A percentile compares a stretch with the other conserved stretches of the same genome.
Evolutionary conservation across 1,140 invertebrate genomes (phyloP).

Genomic region (Philopotamus ludificatus): DNA sequence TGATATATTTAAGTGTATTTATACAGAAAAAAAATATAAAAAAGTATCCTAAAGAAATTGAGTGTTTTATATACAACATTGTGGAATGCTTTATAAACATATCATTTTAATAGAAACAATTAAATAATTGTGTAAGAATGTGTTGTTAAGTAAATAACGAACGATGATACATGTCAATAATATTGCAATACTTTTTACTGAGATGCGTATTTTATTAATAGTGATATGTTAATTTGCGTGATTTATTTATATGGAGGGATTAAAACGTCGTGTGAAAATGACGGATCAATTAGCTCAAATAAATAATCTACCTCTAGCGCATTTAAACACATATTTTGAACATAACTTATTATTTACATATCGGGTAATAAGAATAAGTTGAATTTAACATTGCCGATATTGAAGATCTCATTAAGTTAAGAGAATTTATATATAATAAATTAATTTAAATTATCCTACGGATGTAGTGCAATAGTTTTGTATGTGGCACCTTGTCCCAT

Average conservation of each 20-base stretch:
- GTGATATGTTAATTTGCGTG: conserved; percentile 1
- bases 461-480: conserved; percentile 42
- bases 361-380: too few relatives aligned
- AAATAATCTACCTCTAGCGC: too few relatives aligned
- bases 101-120: conserved; percentile 41
- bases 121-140: conserved; percentile 17
- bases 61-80: conserved; percentile 25
- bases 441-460: conserved; percentile 30
- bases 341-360: too few relatives aligned
- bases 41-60: neutral
- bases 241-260: too few relatives aligned
- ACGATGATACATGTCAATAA: conserved; percentile 18
- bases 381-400: too few relatives aligned
- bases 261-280: too few relatives aligned
- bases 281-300: too few relatives aligned
- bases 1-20: neutral
- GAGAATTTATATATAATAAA: conserved; percentile 10
- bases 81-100: conserved; percentile 41
- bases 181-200: conserved; percentile 15
- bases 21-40: conserved; percentile 5
- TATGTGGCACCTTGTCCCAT: conserved; percentile 42
- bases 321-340: too few relatives aligned
- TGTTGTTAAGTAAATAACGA: too few relatives aligned
- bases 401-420: conserved; percentile 2
- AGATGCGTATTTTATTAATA: conserved; percentile 4